These are phyloP conservation scores for Sarcophaga rosellei DNA, from an alignment of 2,888 invertebrate genomes.

Conservation along the genomic window DNA sequence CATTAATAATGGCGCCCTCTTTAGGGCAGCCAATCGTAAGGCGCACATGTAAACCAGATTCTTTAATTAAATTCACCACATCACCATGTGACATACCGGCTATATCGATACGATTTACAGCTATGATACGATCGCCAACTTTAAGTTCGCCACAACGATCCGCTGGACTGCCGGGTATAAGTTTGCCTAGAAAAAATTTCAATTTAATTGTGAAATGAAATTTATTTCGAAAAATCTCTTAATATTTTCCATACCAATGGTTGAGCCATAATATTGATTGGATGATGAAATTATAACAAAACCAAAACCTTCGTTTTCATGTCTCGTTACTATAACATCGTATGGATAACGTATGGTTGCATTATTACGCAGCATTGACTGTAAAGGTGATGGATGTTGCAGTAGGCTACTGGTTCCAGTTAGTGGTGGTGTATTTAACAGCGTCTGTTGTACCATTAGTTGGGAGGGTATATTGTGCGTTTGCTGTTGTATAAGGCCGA, in stretches of 20 bases:
- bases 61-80: conserved; percentile 98
- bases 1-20: conserved; percentile 71
- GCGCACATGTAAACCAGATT: conserved; percentile 95
- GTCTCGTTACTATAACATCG: conserved; percentile 94
- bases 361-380: conserved; percentile 67
- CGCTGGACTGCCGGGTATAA: conserved; percentile 97
- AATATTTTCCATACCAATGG: conserved; percentile 86
- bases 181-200: conserved; percentile 85
- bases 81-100: conserved; percentile 96
- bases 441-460: conserved; percentile 31
- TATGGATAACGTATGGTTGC: conserved; percentile 84
- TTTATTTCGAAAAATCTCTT: not conserved
- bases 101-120: conserved; percentile 96
- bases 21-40: conserved; percentile 86
- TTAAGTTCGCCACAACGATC: conserved; percentile 94
- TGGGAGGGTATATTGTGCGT: conserved; percentile 24
- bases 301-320: conserved; percentile 98
- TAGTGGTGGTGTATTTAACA: conserved; percentile 43
- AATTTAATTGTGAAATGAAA: not conserved
- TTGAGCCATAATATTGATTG: conserved; percentile 89
- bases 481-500: conserved; percentile 59
- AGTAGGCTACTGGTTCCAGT: conserved; percentile 12
- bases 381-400: conserved; percentile 64
- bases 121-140: conserved; percentile 97
- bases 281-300: conserved; percentile 99